phyloP scores from a whole-genome alignment of 2,888 invertebrate genomes.

The Nephrocerus scutellatus region DNA sequence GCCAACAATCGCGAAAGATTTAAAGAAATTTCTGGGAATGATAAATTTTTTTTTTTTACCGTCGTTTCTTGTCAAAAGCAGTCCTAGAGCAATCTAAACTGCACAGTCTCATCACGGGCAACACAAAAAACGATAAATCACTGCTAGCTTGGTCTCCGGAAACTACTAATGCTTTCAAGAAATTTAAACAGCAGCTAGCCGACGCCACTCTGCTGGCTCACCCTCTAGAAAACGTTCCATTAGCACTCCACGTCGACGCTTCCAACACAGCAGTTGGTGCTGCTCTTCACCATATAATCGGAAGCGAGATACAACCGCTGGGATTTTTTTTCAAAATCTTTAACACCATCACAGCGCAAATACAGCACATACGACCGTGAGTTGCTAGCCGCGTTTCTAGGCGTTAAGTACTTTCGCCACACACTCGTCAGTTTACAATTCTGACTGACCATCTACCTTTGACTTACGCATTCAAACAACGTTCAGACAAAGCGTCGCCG shows the following conservation, averaged over 20 bases:
- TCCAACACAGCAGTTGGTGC: no score
- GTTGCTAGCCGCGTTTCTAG: conserved; percentile 1
- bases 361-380: conserved; percentile 12
- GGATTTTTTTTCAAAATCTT: conserved; percentile 12
- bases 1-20: conserved; percentile 17
- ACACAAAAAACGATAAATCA: conserved; percentile 19
- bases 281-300: no score
- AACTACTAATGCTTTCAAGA: no score
- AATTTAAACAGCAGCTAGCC: no score
- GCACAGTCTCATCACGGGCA: conserved; percentile 8
- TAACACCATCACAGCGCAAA: neutral
- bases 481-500: conserved; percentile 4
- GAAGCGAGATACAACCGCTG: conserved; percentile 30
- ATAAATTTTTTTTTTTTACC: conserved; percentile 19
- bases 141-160: no score
- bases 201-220: no score
- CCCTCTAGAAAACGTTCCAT: no score
- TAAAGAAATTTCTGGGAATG: conserved; percentile 23
- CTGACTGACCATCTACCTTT: conserved; percentile 11
- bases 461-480: neutral
- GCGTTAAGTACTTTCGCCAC: conserved; percentile 6
- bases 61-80: conserved; percentile 15
- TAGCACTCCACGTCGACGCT: no score
- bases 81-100: conserved; percentile 9
- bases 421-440: conserved; percentile 5